Conservation (phyloP, 2,888 invertebrate species). For the Aphodius sticticus region DNA sequence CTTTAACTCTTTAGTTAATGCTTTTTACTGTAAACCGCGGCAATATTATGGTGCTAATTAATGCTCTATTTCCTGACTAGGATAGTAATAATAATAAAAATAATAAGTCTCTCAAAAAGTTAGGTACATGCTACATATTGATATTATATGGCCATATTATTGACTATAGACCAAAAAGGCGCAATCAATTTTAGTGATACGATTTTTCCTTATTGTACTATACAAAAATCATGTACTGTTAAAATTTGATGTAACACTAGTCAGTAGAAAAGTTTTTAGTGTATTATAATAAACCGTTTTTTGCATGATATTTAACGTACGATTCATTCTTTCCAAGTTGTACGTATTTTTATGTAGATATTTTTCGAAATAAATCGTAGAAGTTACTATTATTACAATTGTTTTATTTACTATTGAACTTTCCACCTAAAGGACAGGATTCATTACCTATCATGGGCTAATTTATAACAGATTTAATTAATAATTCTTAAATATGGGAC, state of each 20-base stretch:
- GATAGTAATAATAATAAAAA: not conserved
- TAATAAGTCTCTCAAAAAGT: too few species aligned
- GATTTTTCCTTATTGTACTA: not conserved
- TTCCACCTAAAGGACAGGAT: too few species aligned
- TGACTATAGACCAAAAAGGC: not conserved
- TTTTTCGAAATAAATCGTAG: not conserved
- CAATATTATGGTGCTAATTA: not conserved
- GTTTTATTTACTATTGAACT: not conserved
- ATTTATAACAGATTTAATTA: too few species aligned
- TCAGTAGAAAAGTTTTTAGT: not conserved
- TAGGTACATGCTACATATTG: too few species aligned
- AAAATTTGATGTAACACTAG: not conserved
- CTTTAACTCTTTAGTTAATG: not conserved
- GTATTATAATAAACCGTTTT: not conserved
- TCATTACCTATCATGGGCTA: too few species aligned
- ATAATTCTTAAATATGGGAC: too few species aligned
- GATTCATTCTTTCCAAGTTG: not conserved
- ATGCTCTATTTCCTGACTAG: not conserved
- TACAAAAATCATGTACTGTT: not conserved
- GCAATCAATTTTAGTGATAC: not conserved
- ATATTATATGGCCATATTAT: not conserved
- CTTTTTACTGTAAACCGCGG: not conserved
- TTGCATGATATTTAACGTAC: not conserved
- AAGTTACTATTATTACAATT: not conserved
- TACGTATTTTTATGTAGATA: not conserved